These are phyloP conservation scores for Semotilus atromaculatus DNA, from an alignment of 2,797 vertebrate species.

Conservation along the genomic window DNA sequence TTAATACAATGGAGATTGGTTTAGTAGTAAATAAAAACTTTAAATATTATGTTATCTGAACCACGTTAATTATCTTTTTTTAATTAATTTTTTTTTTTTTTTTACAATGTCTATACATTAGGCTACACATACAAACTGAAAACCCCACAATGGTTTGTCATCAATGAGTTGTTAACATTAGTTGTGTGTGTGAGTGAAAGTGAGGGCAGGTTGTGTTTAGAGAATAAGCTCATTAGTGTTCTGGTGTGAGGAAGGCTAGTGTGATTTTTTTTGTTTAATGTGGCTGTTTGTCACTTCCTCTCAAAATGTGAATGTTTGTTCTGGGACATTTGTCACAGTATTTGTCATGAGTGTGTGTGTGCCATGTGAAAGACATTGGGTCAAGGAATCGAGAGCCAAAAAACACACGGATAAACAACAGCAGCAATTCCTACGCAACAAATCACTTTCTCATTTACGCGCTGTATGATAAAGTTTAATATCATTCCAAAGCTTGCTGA, in stretches of 20 bases:
- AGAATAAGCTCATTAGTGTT: conserved; percentile 37
- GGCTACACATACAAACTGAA: not conserved
- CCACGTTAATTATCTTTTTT: not conserved
- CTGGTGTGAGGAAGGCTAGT: conserved; percentile 45
- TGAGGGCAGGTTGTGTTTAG: conserved; percentile 46
- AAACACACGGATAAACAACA: not conserved
- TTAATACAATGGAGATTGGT: not conserved
- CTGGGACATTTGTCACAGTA: conserved; percentile 39
- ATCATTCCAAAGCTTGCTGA: not conserved
- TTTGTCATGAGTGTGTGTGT: not conserved
- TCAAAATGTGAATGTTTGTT: conserved; percentile 52
- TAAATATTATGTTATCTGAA: not conserved
- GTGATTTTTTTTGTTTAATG: conserved; percentile 49
- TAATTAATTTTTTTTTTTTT: not conserved
- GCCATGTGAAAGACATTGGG: not conserved
- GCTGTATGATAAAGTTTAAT: not conserved
- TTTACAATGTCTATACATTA: not conserved
- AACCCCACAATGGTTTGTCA: not conserved
- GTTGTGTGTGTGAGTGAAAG: conserved; percentile 31
- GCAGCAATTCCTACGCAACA: not conserved
- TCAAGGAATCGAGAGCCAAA: conserved; percentile 56
- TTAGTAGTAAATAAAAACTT: too few species aligned
- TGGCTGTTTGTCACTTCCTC: conserved; percentile 37
- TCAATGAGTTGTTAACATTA: not conserved
- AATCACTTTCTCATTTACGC: not conserved